Evolutionary conservation across 2,113 vertebrate species (phyloP).

Genomic region (Syrmaticus mikado): DNA sequence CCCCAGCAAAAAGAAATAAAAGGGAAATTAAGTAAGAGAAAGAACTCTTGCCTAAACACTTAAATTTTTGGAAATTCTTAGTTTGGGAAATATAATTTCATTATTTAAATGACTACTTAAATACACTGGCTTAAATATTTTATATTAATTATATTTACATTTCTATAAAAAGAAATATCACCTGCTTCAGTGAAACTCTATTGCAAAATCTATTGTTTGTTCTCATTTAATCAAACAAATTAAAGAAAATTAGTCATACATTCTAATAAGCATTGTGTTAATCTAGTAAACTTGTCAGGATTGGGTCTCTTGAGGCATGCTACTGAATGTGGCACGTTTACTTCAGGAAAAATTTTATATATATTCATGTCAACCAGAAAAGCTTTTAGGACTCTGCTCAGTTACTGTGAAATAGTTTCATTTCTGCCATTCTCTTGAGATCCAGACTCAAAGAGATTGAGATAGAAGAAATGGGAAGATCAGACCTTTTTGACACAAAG

Average conservation of each 20-base stretch:
- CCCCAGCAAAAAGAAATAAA: neutral
- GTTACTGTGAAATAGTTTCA: neutral
- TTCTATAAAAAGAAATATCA: slow-evolving; percentile 16
- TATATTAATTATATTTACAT: neutral
- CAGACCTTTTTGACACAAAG: neutral
- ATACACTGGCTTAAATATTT: neutral
- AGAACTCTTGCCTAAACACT: neutral
- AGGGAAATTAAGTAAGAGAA: neutral
- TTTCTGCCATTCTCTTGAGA: neutral
- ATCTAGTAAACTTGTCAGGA: neutral
- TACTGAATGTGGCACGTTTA: neutral
- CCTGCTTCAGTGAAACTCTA: neutral
- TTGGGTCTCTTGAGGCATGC: neutral
- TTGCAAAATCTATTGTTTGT: neutral
- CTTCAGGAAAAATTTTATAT: neutral
- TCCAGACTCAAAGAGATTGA: neutral
- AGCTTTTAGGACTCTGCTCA: neutral
- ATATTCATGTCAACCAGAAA: neutral
- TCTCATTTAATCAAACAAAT: neutral
- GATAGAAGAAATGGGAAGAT: neutral
- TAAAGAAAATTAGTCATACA: neutral
- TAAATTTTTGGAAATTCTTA: neutral
- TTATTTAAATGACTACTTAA: neutral
- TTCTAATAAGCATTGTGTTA: neutral
- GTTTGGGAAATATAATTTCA: neutral